Conservation (phyloP, 2,888 invertebrate species). For the Pseudococcus longispinus region DNA sequence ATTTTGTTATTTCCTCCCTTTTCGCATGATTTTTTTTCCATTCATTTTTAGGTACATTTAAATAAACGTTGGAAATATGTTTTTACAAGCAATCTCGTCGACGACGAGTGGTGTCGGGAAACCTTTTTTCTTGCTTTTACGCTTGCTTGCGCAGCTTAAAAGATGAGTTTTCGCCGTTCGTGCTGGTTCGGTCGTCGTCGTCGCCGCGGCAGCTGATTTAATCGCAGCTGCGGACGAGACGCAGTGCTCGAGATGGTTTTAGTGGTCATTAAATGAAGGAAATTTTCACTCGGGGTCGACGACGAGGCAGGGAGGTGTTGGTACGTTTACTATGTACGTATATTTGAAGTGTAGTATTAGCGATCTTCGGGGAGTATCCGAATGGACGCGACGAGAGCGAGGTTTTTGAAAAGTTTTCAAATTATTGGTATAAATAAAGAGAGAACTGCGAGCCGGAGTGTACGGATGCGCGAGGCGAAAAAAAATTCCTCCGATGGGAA, state of each 20-base stretch:
- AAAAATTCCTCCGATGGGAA: background rate
- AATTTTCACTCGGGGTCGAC: background rate
- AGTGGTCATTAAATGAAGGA: background rate
- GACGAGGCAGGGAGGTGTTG: background rate
- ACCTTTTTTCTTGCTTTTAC: background rate
- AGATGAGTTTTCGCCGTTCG: background rate
- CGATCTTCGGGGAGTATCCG: background rate
- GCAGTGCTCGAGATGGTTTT: background rate
- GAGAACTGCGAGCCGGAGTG: background rate
- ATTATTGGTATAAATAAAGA: constrained; percentile 1
- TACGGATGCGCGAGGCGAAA: background rate
- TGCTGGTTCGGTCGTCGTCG: no score
- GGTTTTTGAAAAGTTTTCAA: background rate
- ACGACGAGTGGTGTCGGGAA: background rate
- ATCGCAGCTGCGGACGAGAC: background rate
- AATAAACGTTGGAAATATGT: constrained; percentile 18
- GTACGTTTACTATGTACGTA: background rate
- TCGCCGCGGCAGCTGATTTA: background rate
- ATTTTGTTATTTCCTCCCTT: constrained; percentile 12
- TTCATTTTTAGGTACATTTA: background rate
- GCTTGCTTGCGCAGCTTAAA: background rate
- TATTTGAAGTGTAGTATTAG: background rate
- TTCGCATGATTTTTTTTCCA: background rate
- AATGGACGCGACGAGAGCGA: background rate
- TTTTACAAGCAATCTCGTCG: constrained; percentile 2